Base-by-base conservation (phyloP, 2,888 invertebrate genomes). In the Lasioglossum figueresi region DNA sequence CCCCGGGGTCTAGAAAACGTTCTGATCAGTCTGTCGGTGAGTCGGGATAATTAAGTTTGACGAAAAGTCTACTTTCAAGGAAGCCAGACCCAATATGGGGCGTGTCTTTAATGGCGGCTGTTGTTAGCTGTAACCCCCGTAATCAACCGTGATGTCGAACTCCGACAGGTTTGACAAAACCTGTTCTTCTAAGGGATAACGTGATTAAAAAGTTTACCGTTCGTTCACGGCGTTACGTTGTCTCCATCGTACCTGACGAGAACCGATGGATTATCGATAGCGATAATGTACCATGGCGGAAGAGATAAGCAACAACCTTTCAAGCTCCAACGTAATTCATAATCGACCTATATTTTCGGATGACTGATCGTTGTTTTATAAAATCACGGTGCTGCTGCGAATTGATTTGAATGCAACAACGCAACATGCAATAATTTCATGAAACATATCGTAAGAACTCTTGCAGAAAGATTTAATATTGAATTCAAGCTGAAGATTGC, bases 31-130 rank as follows among this genome's bases (percentile, higher is more conserved):
- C 89, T 83, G 84, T 84, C 88, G 86, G 87, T 84, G 86, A 90
- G 89, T 85, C 83, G 79, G 82, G 88, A 91, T 91, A 91, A 91
- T 91, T 91, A 88, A 89, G 90, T 91, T 91, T 88, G 84, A 88
- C 87, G 90, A 85, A 91, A 91, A 91, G 91, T 91, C 89, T 88
- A 88, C 88, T 90, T 87, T 78, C 80, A 77, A 78, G 80, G 82
- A 83, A 82, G 82, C 76, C 76, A 14, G 68, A 70, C 80, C 78
- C 71, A 66, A 74, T 82, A 85, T 63, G 82, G 76, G 83, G 80
- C 84, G 81, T 79, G 81, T 80, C 75, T 83, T 85, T 90, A 88
- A 89, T 88, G 88, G 84, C 76, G 85, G 86, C 79, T 87, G 91
- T 88, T 89, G 91, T 88, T 89, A 82, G 84, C 87, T 79, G 82